Evolutionary conservation across 2,797 vertebrate genomes (phyloP), one percentile per base, ranked within the genome.

Genomic region (Lagodon rhomboides): DNA sequence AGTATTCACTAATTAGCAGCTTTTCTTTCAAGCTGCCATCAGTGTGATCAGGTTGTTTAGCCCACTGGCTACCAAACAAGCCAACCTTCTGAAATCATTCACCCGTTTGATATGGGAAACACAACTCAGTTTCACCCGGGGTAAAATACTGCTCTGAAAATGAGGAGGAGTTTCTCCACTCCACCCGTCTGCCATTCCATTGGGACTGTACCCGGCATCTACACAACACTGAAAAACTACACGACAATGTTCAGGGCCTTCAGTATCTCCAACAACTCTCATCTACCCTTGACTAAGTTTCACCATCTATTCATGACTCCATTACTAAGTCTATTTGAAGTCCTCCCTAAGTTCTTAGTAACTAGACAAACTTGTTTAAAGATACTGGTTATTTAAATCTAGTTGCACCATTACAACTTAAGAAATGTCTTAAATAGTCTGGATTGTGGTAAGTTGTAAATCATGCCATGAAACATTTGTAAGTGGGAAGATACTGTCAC

Each of bases 21-120:
- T 22, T 68, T 58, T 75, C 46, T 64, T 68, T 82, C 43, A 53
- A 22, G 53, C 64, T 71, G 62, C 62, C 75, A 53, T 84, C 73
- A 54, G 67, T 77, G 22, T 76, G 71, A 89, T 83, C 68, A 70
- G 75, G 76, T 82, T 89, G 85, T 89, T 91, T 85, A 79, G 85
- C 85, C 87, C 70, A 27, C 38, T n/a, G 83, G 87, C 86, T 63
- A 79, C 51, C 38, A 85, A 91, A 90, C 86, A 88, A 71, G 30
- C 73, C 77, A 73, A 77, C 60, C 66, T 58, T 43, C 73, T 67
- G 49, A 84, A 72, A 84, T 77, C 74, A 69, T 63, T 72, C 34
- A 55, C 38, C 20, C 30, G 20, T 80, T 61, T 72, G 16, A 85
- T 64, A 46, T 64, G 70, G 25, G 61, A 71, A 79, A 80, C 64